Percentiles rank a stretch among this genome's conserved stretches.
These are phyloP conservation scores for Ostrea edulis DNA, from an alignment of 1,140 invertebrate genomes.

Conservation along the genomic window DNA sequence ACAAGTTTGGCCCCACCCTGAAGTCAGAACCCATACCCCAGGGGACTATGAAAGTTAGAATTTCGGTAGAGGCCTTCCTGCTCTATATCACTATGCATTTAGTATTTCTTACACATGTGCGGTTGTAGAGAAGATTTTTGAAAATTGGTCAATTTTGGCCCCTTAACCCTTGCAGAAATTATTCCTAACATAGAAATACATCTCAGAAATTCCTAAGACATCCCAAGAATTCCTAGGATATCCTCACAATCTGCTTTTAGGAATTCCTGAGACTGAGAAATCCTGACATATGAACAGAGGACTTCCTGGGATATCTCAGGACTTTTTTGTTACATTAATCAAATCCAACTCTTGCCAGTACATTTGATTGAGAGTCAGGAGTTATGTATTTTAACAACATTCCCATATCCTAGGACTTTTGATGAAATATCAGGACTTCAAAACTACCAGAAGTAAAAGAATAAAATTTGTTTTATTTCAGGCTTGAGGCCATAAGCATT, in stretches of 20 bases:
- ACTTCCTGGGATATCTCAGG: background rate
- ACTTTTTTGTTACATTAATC: background rate
- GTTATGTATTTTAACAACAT: background rate
- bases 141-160: too few relatives aligned
- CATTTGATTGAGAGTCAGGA: background rate
- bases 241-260: background rate
- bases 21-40: too few relatives aligned
- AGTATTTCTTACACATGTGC: too few relatives aligned
- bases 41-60: too few relatives aligned
- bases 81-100: too few relatives aligned
- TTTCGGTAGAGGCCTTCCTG: too few relatives aligned
- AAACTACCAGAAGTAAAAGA: too few relatives aligned
- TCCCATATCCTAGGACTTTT: background rate
- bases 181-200: background rate
- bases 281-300: background rate
- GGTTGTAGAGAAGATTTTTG: too few relatives aligned
- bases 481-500: too few relatives aligned
- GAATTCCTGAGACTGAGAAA: background rate
- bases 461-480: too few relatives aligned
- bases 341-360: background rate
- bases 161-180: background rate
- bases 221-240: background rate
- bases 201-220: background rate
- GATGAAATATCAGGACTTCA: background rate
- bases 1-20: too few relatives aligned